Conservation (phyloP, 1,140 invertebrate genomes). For the Drosophila rufa region DNA sequence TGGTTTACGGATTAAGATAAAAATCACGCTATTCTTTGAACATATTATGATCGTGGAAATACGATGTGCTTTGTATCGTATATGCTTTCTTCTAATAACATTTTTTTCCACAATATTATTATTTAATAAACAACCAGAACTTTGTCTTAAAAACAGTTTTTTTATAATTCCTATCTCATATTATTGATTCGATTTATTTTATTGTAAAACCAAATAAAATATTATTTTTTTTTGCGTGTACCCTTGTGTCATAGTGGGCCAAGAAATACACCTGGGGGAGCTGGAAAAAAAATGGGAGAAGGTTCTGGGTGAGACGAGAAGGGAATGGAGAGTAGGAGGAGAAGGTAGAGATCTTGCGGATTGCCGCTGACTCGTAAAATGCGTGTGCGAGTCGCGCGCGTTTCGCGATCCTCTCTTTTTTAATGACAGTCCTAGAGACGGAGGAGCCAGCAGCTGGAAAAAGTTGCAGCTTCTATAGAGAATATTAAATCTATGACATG, state of each 20-base stretch:
- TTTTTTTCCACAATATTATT: not conserved
- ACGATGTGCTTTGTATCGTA: too few relatives aligned
- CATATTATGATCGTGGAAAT: too few relatives aligned
- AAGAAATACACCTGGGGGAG: conserved; percentile 40
- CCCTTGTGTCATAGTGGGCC: conserved; percentile 61
- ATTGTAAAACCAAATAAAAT: not conserved
- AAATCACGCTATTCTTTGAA: too few relatives aligned
- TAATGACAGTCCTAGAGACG: conserved; percentile 75
- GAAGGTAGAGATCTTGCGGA: conserved; percentile 35
- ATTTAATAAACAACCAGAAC: not conserved
- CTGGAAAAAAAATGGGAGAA: conserved; percentile 3
- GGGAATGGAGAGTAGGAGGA: not conserved
- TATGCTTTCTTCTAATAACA: too few relatives aligned
- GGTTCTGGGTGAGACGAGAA: not conserved
- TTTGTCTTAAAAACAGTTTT: not conserved
- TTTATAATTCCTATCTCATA: not conserved
- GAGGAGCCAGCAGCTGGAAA: conserved; percentile 30
- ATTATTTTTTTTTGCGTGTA: conserved; percentile 10
- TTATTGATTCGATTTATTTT: not conserved
- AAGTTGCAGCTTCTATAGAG: conserved; percentile 22
- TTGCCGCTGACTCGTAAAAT: conserved; percentile 77
- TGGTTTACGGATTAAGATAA: too few relatives aligned
- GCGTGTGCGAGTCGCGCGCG: conserved; percentile 79
- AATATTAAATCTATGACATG: conserved; percentile 4
- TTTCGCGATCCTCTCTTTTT: conserved; percentile 56